phyloP scores from a whole-genome alignment of 2,888 invertebrate species.

The Gibbula magus region DNA sequence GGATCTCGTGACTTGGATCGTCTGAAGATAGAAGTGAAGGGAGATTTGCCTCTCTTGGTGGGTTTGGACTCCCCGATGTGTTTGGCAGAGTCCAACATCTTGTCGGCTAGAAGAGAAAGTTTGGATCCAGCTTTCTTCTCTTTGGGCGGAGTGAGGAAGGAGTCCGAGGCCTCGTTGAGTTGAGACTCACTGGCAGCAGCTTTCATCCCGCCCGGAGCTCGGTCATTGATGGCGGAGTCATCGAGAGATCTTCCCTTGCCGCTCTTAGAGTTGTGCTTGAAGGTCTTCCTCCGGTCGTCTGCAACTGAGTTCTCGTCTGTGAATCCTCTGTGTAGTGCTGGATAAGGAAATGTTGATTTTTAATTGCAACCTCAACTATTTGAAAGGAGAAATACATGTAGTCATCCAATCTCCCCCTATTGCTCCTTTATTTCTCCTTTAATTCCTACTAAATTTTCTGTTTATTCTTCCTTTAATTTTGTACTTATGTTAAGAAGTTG shows the following conservation, averaged over 20 bases:
- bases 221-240: constrained; percentile 57
- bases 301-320: constrained; percentile 82
- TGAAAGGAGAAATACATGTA: background rate
- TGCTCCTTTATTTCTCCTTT: too few species aligned
- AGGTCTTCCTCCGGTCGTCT: constrained; percentile 56
- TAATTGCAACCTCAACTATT: background rate
- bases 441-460: too few species aligned
- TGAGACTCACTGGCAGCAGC: constrained; percentile 67
- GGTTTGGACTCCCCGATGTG: constrained; percentile 44
- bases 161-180: constrained; percentile 55
- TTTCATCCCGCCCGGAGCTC: constrained; percentile 52
- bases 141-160: constrained; percentile 80
- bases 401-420: background rate
- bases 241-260: constrained; percentile 75
- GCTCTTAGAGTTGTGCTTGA: constrained; percentile 51
- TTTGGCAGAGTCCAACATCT: constrained; percentile 48
- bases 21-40: constrained; percentile 84
- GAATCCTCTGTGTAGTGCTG: constrained; percentile 89
- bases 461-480: too few species aligned
- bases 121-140: constrained; percentile 71
- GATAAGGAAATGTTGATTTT: constrained; percentile 3
- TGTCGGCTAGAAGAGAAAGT: constrained; percentile 70
- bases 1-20: constrained; percentile 77
- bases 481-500: too few species aligned
- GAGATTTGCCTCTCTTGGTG: constrained; percentile 81